Base-by-base conservation (phyloP, 2,888 invertebrate species). In the Drosophila melanosoma region DNA sequence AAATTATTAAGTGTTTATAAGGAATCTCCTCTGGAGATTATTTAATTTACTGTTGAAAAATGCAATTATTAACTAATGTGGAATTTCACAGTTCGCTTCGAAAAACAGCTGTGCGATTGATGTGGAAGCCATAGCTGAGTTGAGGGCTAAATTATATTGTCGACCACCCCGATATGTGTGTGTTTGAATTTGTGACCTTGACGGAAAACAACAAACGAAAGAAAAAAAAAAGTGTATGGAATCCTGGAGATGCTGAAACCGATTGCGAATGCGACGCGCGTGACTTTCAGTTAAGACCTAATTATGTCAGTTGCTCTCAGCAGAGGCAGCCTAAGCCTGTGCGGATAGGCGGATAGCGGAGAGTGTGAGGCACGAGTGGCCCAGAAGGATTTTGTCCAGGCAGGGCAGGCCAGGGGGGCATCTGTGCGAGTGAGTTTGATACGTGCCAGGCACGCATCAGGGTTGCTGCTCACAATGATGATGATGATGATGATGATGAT, bases 211-310 rank as follows among this genome's bases (percentile, higher is more conserved):
- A 38, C 17, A 38, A 17, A 38, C 17, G 2, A 38, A 15, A 36
- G 7, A 77, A 73, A 20, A 23, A n/a, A 58, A 49, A 51, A 56
- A 67, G 59, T 49, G n/a, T 26, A 15, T 7, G n/a, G 20, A 57
- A 29, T 57, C 26, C 40, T 12, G 54, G 51, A 56, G 17, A 45
- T 49, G 45, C 59, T 64, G 67, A 65, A 69, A 79, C 76, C 71
- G 85, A 87, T 86, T 89, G 75, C 81, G 87, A 87, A 87, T 90
- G 90, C 89, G 74, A 68, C 66, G 77, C 88, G 90, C 90, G 89
- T 87, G 89, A 90, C 87, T 87, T 85, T 74, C 84, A 87, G 90
- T 83, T 90, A 87, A 89, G 89, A 81, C 90, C 88, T 90, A 90
- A 87, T 87, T 87, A 87, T 87, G 89, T 90, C 90, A 87, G 90